These are phyloP conservation scores for Nowickia ferox DNA, from an alignment of 2,888 invertebrate species.

Conservation along the genomic window DNA sequence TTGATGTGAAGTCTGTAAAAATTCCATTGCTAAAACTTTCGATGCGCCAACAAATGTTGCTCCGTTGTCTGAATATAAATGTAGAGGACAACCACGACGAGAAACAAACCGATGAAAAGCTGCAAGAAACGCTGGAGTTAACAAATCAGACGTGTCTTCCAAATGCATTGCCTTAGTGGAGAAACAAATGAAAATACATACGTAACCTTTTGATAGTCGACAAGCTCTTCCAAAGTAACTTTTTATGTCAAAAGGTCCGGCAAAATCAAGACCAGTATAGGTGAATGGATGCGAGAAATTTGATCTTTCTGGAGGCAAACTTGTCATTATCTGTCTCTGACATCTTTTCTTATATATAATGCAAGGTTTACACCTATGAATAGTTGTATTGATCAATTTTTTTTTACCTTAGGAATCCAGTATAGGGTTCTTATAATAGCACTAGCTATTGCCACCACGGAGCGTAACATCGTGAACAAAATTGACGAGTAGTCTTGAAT, in stretches of 20 bases:
- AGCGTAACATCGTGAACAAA: too few species aligned
- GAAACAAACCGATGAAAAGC: not conserved
- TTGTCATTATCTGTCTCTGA: too few species aligned
- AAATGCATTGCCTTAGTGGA: not conserved
- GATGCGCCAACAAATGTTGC: not conserved
- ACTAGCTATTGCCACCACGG: too few species aligned
- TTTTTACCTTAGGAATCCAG: too few species aligned
- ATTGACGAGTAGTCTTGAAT: too few species aligned
- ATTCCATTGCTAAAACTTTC: not conserved
- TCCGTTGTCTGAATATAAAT: not conserved
- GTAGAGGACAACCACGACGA: not conserved
- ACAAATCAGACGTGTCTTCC: not conserved
- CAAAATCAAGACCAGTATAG: not conserved
- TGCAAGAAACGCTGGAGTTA: not conserved
- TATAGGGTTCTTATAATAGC: too few species aligned
- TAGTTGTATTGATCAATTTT: too few species aligned
- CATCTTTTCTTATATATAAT: too few species aligned
- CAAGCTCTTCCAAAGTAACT: conserved; percentile 3
- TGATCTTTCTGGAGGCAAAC: too few species aligned
- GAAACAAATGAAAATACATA: not conserved
- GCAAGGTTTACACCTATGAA: too few species aligned
- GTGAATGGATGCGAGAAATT: not conserved
- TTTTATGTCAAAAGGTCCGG: conserved; percentile 18
- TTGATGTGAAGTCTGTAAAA: not conserved
- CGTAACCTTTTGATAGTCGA: conserved; percentile 6